Base-by-base conservation (phyloP, 2,888 invertebrate genomes). In the Caenorhabditis panamensis region DNA sequence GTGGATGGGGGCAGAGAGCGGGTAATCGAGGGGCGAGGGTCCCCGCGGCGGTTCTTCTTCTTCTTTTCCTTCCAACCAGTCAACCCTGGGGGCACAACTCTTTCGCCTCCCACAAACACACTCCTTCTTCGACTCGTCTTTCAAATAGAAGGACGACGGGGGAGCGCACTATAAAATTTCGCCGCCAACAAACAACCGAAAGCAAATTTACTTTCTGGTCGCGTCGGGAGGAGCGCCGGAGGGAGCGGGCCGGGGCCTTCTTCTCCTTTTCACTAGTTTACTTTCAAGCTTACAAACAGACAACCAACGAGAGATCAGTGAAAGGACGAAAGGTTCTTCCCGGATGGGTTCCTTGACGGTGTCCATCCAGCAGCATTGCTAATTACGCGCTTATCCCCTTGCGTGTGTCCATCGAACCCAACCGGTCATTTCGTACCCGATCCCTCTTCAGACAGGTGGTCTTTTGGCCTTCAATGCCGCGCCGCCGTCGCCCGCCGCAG, bases 141-240 rank as follows among this genome's bases (percentile, higher is more conserved):
- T 61, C 61, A 61, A 61, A 61, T 59, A 59, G 59, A 44, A 59
- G 59, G 44, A 37, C n/a, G 58, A 16, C 20, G 37, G 5, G 26
- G 61, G 26, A 47, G 47, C 47, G 61, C 61, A 61, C 61, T 61
- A 61, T 61, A 61, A 61, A 61, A 47, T 61, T 61, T 61, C 54
- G 24, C 31, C 44, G 28, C 54, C 53, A 62, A 64, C 73, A 73
- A 73, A 73, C 64, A 73, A 73, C 73, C 73, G 61, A 75, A 75
- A 75, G 75, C 75, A 75, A 75, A 66, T 75, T 75, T 66, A 75
- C 75, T 75, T 75, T 75, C 66, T 24, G 47, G 28, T 26, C 9
- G 22, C 47, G 24, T 41, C 41, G 6, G 6, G 59, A 66, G 16
- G 58, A 44, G 51, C 9, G 53, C 28, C 37, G 28, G 41, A 26